Evolutionary conservation across 1,140 invertebrate species (phyloP).

Genomic region (Schlechtendalia chinensis): DNA sequence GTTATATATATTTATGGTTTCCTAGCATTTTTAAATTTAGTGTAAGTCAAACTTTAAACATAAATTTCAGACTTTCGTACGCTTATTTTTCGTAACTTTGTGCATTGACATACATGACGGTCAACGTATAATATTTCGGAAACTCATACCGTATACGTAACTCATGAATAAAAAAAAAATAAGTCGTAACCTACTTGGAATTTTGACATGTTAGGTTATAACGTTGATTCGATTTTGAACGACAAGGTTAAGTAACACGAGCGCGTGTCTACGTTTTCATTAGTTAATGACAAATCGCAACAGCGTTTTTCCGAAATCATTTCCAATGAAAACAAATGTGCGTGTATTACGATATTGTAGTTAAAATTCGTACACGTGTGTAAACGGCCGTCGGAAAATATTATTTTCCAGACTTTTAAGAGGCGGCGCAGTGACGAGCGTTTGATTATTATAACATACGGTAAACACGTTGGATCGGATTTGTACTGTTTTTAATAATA

Average conservation of each 20-base stretch:
- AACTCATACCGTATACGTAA: not conserved
- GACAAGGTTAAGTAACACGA: not conserved
- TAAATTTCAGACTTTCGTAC: not conserved
- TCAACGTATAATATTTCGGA: not conserved
- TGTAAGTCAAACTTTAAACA: not conserved
- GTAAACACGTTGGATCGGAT: not conserved
- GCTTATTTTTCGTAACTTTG: not conserved
- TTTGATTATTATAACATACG: not conserved
- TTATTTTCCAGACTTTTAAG: no score
- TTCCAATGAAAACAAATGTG: not conserved
- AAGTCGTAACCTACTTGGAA: not conserved
- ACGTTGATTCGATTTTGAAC: not conserved
- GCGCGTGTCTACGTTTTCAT: no score
- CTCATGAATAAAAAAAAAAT: not conserved
- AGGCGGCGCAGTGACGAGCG: no score
- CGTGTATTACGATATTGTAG: no score
- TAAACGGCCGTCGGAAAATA: no score
- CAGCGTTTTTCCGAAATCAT: not conserved
- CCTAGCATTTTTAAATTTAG: not conserved
- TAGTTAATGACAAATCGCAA: not conserved
- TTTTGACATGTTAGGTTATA: constrained; percentile 9
- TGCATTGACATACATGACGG: not conserved
- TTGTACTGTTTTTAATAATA: no score
- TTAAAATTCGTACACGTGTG: no score
- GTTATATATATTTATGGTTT: no score